Percentiles rank a stretch among this genome's conserved stretches.
Evolutionary conservation across 1,140 invertebrate species (phyloP).

Genomic region (Agrypnia vestita): DNA sequence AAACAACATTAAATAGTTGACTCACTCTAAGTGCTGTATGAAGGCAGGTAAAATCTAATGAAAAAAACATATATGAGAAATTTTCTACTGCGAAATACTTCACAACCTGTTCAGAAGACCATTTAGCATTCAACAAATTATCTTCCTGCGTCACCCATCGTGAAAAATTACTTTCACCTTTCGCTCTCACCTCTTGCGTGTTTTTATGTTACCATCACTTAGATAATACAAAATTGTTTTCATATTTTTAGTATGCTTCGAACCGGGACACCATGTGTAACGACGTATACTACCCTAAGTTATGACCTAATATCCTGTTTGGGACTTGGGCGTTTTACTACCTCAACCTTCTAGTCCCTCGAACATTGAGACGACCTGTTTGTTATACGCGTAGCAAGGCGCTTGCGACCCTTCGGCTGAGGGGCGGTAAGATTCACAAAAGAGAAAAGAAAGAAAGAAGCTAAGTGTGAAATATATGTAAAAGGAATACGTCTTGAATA

Average conservation of each 20-base stretch:
- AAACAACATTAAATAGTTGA: too few relatives aligned
- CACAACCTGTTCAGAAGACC: not conserved
- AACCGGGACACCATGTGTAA: constrained; percentile 56
- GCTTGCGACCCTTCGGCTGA: constrained; percentile 1
- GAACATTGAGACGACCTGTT: not conserved
- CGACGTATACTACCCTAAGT: constrained; percentile 52
- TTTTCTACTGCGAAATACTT: constrained; percentile 22
- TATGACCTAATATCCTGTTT: constrained; percentile 61
- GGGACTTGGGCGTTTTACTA: constrained; percentile 57
- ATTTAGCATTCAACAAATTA: not conserved
- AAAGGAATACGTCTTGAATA: constrained; percentile 24
- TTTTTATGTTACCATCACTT: constrained; percentile 4
- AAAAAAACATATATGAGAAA: not conserved
- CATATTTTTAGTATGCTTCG: constrained; percentile 25
- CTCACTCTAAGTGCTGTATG: too few relatives aligned
- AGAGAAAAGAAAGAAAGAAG: constrained; percentile 41
- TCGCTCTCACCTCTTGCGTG: not conserved
- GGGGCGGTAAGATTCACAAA: constrained; percentile 35
- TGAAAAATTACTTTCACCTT: too few relatives aligned
- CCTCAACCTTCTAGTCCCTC: constrained; percentile 32
- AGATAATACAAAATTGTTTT: constrained; percentile 12
- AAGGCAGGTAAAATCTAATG: too few relatives aligned
- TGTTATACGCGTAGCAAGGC: not conserved
- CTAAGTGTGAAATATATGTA: constrained; percentile 42
- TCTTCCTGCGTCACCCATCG: not conserved